phyloP scores from a whole-genome alignment of 2,888 invertebrate genomes.

The Limnephilus auricula region DNA sequence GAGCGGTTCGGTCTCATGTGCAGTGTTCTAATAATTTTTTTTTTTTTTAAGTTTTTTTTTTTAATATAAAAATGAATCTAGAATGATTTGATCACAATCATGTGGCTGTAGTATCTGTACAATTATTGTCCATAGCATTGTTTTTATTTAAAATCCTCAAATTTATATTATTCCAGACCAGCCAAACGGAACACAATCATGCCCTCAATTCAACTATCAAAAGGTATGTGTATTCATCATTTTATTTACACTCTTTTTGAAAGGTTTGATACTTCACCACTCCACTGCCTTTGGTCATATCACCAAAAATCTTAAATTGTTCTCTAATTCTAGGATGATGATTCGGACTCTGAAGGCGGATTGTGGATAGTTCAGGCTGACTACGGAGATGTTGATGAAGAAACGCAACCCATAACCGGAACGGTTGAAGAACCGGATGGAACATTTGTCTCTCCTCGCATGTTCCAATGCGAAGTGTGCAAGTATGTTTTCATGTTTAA shows the following conservation, averaged over 20 bases:
- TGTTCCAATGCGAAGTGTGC: constrained; percentile 51
- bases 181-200: not conserved
- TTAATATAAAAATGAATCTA: not conserved
- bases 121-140: not conserved
- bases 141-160: too few species aligned
- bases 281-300: not conserved
- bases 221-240: not conserved
- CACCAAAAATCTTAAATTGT: not conserved
- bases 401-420: not conserved
- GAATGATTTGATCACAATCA: not conserved
- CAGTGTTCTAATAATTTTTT: too few species aligned
- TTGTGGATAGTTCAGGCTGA: constrained; percentile 60
- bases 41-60: too few species aligned
- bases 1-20: too few species aligned
- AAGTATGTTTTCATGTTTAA: constrained; percentile 41
- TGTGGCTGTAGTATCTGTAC: not conserved
- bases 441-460: constrained; percentile 25
- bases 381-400: constrained; percentile 26
- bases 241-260: not conserved
- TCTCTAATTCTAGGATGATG: constrained; percentile 31
- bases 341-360: constrained; percentile 56
- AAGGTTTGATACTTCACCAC: not conserved
- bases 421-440: constrained; percentile 4
- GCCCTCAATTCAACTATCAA: not conserved
- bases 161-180: not conserved